These are phyloP conservation scores for Phorcus lineatus DNA, from an alignment of 2,888 invertebrate species.

Conservation along the genomic window DNA sequence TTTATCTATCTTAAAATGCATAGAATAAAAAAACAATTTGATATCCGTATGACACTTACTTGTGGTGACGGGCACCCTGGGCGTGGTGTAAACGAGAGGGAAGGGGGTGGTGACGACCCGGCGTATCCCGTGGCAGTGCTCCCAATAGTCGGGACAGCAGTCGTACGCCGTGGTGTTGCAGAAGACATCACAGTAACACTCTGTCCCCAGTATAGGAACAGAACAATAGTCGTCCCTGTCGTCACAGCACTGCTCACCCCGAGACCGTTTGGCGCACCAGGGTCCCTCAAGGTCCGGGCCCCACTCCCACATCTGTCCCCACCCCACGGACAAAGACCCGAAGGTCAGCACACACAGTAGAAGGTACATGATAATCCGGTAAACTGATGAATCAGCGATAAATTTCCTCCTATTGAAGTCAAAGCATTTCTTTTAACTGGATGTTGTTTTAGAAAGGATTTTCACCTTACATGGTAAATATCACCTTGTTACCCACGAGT, in stretches of 20 bases:
- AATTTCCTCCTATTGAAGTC: too few relatives aligned
- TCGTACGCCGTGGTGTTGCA: constrained; percentile 87
- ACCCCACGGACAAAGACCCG: background rate
- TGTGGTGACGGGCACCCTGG: constrained; percentile 18
- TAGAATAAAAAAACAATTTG: too few relatives aligned
- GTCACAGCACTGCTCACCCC: constrained; percentile 78
- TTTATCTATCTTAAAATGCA: too few relatives aligned
- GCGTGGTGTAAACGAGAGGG: constrained; percentile 30
- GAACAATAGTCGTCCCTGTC: constrained; percentile 88
- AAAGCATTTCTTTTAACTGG: too few relatives aligned
- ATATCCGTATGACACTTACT: background rate
- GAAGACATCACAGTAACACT: constrained; percentile 95
- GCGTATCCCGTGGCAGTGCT: constrained; percentile 81
- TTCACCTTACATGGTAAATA: too few relatives aligned
- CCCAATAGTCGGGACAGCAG: constrained; percentile 94
- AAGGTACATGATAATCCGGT: constrained; percentile 11
- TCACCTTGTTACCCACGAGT: too few relatives aligned
- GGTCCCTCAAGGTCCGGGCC: constrained; percentile 62
- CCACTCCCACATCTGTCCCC: constrained; percentile 44
- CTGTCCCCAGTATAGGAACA: constrained; percentile 86
- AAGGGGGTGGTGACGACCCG: constrained; percentile 31
- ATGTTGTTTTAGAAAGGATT: too few relatives aligned
- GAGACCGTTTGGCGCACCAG: constrained; percentile 56
- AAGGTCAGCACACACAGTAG: background rate
- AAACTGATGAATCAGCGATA: background rate